Conservation (phyloP, 2,113 vertebrate species). For the Gopherus evgoodei region DNA sequence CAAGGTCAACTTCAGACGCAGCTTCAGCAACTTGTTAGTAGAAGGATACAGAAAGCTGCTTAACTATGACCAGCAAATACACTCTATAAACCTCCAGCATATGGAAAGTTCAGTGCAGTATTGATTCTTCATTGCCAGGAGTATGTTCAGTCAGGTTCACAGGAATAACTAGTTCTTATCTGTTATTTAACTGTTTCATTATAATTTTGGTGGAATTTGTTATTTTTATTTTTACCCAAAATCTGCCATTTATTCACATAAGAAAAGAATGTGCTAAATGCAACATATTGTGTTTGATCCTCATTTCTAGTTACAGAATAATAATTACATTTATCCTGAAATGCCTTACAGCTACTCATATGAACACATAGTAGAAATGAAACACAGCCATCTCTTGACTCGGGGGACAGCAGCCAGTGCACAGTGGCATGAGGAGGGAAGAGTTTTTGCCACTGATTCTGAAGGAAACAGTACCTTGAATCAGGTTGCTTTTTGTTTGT, state of each 20-base stretch:
- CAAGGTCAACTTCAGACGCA: not conserved
- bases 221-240: not conserved
- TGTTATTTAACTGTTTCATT: accelerated
- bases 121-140: not conserved
- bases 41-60: accelerated
- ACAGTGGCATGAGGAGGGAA: not conserved
- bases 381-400: not conserved
- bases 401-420: not conserved
- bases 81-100: not conserved
- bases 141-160: not conserved
- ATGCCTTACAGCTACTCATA: not conserved
- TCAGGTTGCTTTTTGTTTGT: not conserved
- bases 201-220: not conserved
- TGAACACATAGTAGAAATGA: not conserved
- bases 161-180: not conserved
- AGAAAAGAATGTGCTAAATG: conserved; percentile 13
- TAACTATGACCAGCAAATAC: accelerated
- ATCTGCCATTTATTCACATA: not conserved
- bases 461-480: conserved; percentile 1
- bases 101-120: not conserved
- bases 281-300: conserved; percentile 3
- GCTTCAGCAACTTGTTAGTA: not conserved
- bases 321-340: not conserved
- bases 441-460: not conserved
- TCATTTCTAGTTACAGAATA: conserved; percentile 6